Conservation (phyloP, 2,888 invertebrate species). For the Callimorpha dominula region DNA sequence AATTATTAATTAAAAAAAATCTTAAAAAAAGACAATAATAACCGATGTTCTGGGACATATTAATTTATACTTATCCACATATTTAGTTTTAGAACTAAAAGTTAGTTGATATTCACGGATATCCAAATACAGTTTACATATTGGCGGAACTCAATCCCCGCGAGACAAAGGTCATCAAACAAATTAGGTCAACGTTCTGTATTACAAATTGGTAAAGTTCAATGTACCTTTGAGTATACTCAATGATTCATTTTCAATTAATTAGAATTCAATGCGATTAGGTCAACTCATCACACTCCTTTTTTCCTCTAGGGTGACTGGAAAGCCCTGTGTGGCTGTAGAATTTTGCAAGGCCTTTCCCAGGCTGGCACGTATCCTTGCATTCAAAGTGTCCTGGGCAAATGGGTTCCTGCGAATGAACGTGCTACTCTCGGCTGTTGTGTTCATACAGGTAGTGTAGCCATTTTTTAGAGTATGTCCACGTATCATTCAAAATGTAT, state of each 20-base stretch:
- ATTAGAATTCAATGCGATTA: too few species aligned
- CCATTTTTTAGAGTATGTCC: neutral
- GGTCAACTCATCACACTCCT: neutral
- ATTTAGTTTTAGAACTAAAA: too few species aligned
- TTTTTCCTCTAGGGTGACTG: slow-evolving; percentile 78
- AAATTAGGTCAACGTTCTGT: neutral
- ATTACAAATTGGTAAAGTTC: neutral
- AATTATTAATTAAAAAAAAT: neutral
- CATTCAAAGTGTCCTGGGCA: slow-evolving; percentile 89
- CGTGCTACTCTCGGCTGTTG: slow-evolving; percentile 85
- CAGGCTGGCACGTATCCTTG: slow-evolving; percentile 90
- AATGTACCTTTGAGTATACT: too few species aligned
- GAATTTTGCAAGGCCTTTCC: slow-evolving; percentile 90
- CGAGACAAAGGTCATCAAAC: neutral
- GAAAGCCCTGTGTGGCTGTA: slow-evolving; percentile 87
- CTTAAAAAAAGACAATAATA: neutral
- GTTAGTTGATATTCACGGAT: neutral
- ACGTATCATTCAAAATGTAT: too few species aligned
- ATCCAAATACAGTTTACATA: neutral
- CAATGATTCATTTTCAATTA: too few species aligned
- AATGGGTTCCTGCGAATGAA: slow-evolving; percentile 89
- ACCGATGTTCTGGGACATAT: neutral
- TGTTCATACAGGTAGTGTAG: slow-evolving; percentile 72
- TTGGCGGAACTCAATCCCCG: neutral
- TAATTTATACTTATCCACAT: neutral